A percentile compares a stretch with the other conserved stretches of the same genome.
Evolutionary conservation across 2,113 vertebrate species (phyloP).

Genomic region (Istiophorus platypterus): DNA sequence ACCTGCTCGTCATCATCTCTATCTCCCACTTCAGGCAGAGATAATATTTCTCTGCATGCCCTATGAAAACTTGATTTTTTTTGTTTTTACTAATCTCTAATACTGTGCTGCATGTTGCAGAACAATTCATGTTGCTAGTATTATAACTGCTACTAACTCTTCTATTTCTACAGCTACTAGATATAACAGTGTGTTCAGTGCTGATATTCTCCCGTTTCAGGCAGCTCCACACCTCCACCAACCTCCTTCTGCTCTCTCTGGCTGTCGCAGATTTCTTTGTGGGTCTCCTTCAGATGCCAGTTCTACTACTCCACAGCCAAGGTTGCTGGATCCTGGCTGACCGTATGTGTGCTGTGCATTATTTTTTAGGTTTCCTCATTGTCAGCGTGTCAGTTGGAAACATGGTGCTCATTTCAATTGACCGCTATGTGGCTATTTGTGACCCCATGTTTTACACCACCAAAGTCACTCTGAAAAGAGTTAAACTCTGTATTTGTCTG

Average conservation of each 20-base stretch:
- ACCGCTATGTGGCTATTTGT: constrained; percentile 40
- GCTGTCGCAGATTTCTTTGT: constrained; percentile 1
- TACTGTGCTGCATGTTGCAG: background rate
- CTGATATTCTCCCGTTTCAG: background rate
- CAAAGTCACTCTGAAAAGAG: constrained; percentile 41
- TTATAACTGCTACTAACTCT: background rate
- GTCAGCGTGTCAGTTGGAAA: constrained; percentile 26
- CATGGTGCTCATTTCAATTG: constrained; percentile 29
- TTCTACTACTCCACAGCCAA: background rate
- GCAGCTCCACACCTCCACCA: constrained; percentile 31
- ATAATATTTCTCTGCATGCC: background rate
- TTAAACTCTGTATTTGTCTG: constrained; percentile 21
- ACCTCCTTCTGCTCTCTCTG: constrained; percentile 29
- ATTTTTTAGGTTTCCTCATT: background rate
- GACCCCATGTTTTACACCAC: constrained; percentile 35
- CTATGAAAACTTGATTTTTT: background rate
- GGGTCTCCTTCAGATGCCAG: constrained; percentile 9
- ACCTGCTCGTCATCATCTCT: constrained; percentile 69
- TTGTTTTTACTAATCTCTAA: background rate
- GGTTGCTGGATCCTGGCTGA: background rate
- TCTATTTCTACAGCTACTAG: background rate
- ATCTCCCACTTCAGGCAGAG: constrained; percentile 69
- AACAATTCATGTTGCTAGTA: background rate
- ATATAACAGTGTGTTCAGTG: background rate
- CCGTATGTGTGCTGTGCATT: background rate